Percentiles rank a stretch among this genome's conserved stretches.
phyloP scores from a whole-genome alignment of 2,113 vertebrate species.

The Actinemys pallida region DNA sequence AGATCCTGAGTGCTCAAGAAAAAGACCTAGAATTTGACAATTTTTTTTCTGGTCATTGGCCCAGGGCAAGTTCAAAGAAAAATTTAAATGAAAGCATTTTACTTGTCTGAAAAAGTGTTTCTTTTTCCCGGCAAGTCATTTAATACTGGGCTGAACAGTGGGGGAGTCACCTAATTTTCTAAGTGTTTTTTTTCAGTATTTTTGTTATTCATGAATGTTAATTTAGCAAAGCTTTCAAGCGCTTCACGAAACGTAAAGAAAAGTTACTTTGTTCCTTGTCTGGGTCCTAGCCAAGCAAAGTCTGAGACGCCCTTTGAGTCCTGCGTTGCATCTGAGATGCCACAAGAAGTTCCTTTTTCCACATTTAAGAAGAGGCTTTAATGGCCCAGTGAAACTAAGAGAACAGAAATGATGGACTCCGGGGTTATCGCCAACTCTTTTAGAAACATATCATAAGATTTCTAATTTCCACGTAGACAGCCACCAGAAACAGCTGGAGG shows the following conservation, averaged over 20 bases:
- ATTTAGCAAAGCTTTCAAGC: neutral
- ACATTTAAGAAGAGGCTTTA: neutral
- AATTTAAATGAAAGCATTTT: neutral
- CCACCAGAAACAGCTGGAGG: fast-evolving
- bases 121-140: neutral
- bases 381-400: neutral
- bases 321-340: neutral
- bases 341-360: neutral
- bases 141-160: neutral
- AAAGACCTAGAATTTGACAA: neutral
- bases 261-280: neutral
- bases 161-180: neutral
- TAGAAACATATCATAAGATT: neutral
- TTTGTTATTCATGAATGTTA: neutral
- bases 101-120: neutral
- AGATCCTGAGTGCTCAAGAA: neutral
- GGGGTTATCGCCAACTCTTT: neutral
- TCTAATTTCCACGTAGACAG: neutral
- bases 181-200: neutral
- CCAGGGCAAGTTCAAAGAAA: neutral
- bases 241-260: neutral
- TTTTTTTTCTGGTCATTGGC: neutral
- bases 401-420: fast-evolving
- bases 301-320: neutral
- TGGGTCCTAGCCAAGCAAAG: neutral